A percentile compares a stretch with the other conserved stretches of the same genome.
These are phyloP conservation scores for Macaca mulatta DNA, from an alignment of 2,113 vertebrate species.

Conservation along the genomic window DNA sequence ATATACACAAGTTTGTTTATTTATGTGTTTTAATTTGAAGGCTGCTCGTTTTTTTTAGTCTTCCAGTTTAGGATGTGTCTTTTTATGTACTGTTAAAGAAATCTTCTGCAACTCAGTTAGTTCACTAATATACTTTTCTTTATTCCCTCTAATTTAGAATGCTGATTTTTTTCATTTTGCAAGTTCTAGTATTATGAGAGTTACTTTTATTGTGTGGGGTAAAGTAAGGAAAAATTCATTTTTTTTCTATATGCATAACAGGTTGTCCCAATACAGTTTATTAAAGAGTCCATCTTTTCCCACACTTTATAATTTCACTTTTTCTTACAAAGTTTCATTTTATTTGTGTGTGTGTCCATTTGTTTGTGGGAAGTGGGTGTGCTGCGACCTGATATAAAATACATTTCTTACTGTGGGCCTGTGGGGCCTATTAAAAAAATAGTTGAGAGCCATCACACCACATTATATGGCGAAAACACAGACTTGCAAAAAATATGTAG, in stretches of 20 bases:
- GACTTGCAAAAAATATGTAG: neutral
- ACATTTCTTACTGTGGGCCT: neutral
- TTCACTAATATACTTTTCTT: neutral
- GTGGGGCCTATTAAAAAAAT: neutral
- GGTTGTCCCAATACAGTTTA: neutral
- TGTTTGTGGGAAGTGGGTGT: neutral
- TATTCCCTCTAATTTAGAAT: neutral
- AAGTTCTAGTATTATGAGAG: neutral
- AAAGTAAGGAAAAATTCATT: neutral
- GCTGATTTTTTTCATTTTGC: neutral
- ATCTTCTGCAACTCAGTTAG: neutral
- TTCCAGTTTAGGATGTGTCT: neutral
- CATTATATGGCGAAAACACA: neutral
- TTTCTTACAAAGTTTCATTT: neutral
- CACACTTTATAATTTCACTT: neutral
- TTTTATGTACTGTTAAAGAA: neutral
- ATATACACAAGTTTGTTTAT: neutral
- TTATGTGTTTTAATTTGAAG: neutral
- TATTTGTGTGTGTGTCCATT: neutral
- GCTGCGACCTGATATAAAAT: neutral
- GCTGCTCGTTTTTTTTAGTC: neutral
- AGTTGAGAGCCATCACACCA: neutral
- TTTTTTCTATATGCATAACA: neutral
- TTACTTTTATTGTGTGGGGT: neutral
- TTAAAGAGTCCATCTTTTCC: neutral